Evolutionary conservation across 2,888 invertebrate species (phyloP), one percentile per base, ranked within the genome.

Genomic region (Axea sp.): DNA sequence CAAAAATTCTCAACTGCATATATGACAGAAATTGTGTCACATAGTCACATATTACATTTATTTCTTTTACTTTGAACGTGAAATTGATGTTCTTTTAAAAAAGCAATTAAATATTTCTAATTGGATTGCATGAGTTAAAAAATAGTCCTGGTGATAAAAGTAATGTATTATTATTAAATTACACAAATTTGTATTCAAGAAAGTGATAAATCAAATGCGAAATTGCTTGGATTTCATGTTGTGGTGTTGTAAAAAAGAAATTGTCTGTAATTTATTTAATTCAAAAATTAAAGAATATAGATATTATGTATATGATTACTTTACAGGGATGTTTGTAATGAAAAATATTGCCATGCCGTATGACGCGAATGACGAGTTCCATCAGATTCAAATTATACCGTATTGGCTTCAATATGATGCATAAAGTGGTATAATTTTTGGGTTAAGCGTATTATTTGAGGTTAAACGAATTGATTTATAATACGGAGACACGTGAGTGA

Each of bases 391-490:
- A 59, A 17, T 45, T 22, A 22, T 6, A 14, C 22, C 14, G 24
- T 15, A 37, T 14, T 33, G 33, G 47, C 28, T 45, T 19, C 11
- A 53, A 39, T 14, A n/a, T 53, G 41, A 53, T 49, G 17, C 37
- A 35, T 6, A 12, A 12, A 24, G 37, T 37, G 60, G 45, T 7
- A 60, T 60, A 60, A 60, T 69, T 69, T 69, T 51, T 28, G 41
- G 59, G 51, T 51, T 51, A 59, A 59, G n/a, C 51, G 8, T 53
- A 53, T 60, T 53, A 33, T 45, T 69, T 60, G 8, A 39, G 69
- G 53, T 53, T 60, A 60, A 26, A 14, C 2, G 24, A 12, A 67
- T 47, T 55, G 53, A 60, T 60, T 60, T 69, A 69, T 45, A 41
- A 35, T 43, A 7, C 15, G 5, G 31, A 28, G 39, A 68, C 51